Evolutionary conservation across 2,888 invertebrate genomes (phyloP).

Genomic region (Neoitamus cyanurus): DNA sequence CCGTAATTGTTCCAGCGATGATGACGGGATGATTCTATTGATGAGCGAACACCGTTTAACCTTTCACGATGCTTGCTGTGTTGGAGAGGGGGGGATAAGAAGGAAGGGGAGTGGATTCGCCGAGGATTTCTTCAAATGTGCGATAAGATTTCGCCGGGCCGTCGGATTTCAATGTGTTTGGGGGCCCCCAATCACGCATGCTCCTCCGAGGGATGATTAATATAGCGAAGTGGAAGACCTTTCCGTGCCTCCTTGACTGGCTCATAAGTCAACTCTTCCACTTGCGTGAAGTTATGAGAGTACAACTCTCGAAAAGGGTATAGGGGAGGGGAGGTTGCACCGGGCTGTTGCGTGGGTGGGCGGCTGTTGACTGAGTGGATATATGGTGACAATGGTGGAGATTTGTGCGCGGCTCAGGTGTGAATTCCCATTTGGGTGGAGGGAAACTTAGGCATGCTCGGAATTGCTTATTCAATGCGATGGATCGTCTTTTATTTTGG

Average conservation of each 20-base stretch:
- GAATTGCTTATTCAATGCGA: not conserved
- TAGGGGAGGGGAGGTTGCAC: not conserved
- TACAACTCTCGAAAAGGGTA: not conserved
- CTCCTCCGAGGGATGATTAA: constrained; percentile 7
- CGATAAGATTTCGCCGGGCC: not conserved
- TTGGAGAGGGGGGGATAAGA: not conserved
- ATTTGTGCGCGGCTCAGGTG: not conserved
- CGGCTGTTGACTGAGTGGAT: not conserved
- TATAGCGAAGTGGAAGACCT: not conserved
- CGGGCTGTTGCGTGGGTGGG: not conserved
- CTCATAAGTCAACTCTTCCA: not conserved
- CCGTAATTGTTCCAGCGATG: not conserved
- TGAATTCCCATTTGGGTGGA: not conserved
- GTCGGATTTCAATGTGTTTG: not conserved
- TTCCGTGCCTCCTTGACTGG: not conserved
- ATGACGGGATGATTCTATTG: constrained; percentile 1
- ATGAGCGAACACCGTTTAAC: not conserved
- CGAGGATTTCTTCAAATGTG: not conserved
- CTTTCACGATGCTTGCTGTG: not conserved
- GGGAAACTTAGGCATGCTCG: not conserved
- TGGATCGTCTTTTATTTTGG: not conserved
- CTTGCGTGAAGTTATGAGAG: not conserved
- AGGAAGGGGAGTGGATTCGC: not conserved
- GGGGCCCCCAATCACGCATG: not conserved
- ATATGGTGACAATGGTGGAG: not conserved